Base-by-base conservation (phyloP, 2,888 invertebrate species). In the Thymelicus lineola region DNA sequence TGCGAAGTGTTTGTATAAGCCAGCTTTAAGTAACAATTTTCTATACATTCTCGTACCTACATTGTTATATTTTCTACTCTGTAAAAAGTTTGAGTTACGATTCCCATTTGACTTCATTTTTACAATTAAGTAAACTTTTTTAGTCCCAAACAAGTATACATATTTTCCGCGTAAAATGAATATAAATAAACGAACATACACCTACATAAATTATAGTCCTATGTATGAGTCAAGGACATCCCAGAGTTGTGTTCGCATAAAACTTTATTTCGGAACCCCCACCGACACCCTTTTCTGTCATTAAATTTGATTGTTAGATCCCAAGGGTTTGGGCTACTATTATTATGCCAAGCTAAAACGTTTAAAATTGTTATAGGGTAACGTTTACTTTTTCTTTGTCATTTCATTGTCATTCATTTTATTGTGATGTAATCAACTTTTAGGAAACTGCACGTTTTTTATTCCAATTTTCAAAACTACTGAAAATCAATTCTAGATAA, bases 271-370 rank as follows among this genome's bases (percentile, higher is more conserved):
- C 20, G 6, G 17, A 20, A 45, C 45, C 60, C 9, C 20, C 42
- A 61, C 45, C 60, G 5, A 28, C 28, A 20, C 15, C 36, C 45
- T n/a, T 61, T 61, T 28, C 20, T 38, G 60, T 28, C 60, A 61
- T 61, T 61, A 61, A 61, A 61, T 61, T 61, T 42, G 45, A 61
- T 38, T 61, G 60, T 28, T 61, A 46, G 10, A 61, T 45, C 60
- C 36, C 60, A 45, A 45, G 45, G 28, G 60, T 46, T 17, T 7
- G 20, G 59, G 6, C 10, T 20, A 61, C 60, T 46, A 38, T 59
- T 38, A 53, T 53, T 53, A 53, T 50, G 50, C 50, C 15, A n/a
- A 17, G 50, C 50, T 50, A 50, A 50, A 50, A 50, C 15, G 50
- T 50, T 50, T 50, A 50, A n/a, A 50, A 50, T 17, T 15, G 15